Evolutionary conservation across 92 coral and sea anemone species (phyloP), one percentile per base, ranked within the genome.

Genomic region (Siderastrea siderea): DNA sequence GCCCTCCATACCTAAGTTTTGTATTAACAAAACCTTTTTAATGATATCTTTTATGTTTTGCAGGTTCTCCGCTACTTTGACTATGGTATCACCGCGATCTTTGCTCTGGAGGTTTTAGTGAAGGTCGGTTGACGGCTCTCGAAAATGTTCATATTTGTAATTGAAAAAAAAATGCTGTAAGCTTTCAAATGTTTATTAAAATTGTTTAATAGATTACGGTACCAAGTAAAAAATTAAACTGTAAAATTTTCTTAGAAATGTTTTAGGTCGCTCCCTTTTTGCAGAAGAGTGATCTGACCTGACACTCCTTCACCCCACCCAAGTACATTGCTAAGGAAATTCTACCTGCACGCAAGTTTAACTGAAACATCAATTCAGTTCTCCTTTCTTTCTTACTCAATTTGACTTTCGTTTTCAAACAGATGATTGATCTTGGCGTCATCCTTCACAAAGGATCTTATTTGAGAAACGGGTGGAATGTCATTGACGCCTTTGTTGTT

Each of bases 371-470:
- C 63, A 59, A 59, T 13, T 14, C 10, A 53, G 19, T 61, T 14
- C 15, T 61, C 4, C 26, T 75, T 51, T 63, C 5, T n/a, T 38
- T 54, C 7, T 70, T 47, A 64, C 17, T 57, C 13, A 53, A 19
- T 14, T 11, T 19, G 16, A 0, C 57, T 14, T 68, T 48, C 16
- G 13, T 71, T 67, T 47, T 10, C 52, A 38, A 67, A 10, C 74
- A 97, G 99, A 95, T 98, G 93, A 90, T 98, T 7, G 99, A 98
- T 83, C 93, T 96, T 44, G 99, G 99, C 5, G 99, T 95, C 14
- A 91, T 98, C 19, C 92, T 98, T 53, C 99, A 98, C 86, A 98
- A 98, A 74, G 99, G 99, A 9, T 98, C 99, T 7, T 98, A 98
- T 79, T 85, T 98, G 67, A 91, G 99, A 5, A 94, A 94, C 70